phyloP scores from a whole-genome alignment of 2,888 invertebrate species.

The Oscheius sp. region DNA sequence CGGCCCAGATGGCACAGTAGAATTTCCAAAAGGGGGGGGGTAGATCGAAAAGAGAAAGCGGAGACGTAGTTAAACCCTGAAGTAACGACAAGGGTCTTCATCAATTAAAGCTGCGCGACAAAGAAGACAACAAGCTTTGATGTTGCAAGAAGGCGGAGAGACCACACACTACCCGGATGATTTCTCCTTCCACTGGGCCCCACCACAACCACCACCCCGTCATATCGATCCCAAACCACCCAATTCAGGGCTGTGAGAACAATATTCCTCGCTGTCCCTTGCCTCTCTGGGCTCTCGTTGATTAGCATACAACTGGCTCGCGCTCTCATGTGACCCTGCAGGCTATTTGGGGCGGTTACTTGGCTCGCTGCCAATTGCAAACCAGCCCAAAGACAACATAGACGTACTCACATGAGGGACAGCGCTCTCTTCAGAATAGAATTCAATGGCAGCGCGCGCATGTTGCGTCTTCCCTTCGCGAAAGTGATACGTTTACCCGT shows the following conservation, averaged over 20 bases:
- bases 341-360: constrained; percentile 31
- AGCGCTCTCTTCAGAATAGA: constrained; percentile 8
- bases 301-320: constrained; percentile 37
- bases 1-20: not conserved
- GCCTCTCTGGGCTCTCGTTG: constrained; percentile 36
- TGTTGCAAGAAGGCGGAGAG: not conserved
- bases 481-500: not conserved
- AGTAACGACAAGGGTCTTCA: constrained; percentile 11
- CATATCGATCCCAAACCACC: constrained; percentile 34
- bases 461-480: not conserved
- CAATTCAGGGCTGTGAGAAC: constrained; percentile 30
- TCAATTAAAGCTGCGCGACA: no score
- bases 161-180: constrained; percentile 32
- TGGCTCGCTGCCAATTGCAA: constrained; percentile 37
- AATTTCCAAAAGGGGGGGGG: not conserved
- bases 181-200: constrained; percentile 29
- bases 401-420: constrained; percentile 15
- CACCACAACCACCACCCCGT: constrained; percentile 34
- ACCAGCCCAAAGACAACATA: constrained; percentile 36
- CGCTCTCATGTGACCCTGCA: constrained; percentile 34
- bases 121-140: no score
- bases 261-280: constrained; percentile 31
- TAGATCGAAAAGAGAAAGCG: not conserved
- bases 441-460: constrained; percentile 9
- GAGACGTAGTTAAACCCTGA: not conserved